Conservation (phyloP, 1,140 invertebrate genomes). For the Camponotus pennsylvanicus region DNA sequence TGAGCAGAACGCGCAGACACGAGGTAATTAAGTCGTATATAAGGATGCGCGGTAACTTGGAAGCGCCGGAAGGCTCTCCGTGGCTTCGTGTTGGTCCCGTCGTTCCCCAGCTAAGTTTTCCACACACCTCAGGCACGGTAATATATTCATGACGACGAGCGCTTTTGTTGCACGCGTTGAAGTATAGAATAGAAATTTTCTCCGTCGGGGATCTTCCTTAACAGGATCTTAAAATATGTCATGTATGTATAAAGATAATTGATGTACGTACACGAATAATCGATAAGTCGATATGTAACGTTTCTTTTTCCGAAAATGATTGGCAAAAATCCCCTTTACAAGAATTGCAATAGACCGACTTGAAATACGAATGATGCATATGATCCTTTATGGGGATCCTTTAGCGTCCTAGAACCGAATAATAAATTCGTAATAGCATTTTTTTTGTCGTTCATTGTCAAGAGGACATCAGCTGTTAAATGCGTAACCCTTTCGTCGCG, state of each 20-base stretch:
- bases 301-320: not conserved
- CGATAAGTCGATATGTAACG: not conserved
- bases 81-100: not conserved
- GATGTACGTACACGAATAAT: slow-evolving; percentile 1
- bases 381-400: not conserved
- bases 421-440: slow-evolving; percentile 61
- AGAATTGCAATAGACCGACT: not conserved
- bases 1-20: slow-evolving; percentile 20
- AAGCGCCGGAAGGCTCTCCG: slow-evolving; percentile 40
- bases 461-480: slow-evolving; percentile 80
- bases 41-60: slow-evolving; percentile 58
- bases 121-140: slow-evolving; percentile 39
- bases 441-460: slow-evolving; percentile 56
- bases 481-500: slow-evolving; percentile 78
- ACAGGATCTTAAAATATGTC: slow-evolving; percentile 43
- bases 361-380: not conserved
- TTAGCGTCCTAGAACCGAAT: slow-evolving; percentile 20
- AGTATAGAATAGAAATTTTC: slow-evolving; percentile 50
- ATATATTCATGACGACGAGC: slow-evolving; percentile 60
- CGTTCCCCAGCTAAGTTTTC: slow-evolving; percentile 32
- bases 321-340: not conserved
- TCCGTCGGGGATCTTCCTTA: slow-evolving; percentile 53
- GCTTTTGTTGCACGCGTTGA: slow-evolving; percentile 57
- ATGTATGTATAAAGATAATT: not conserved
- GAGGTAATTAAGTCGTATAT: slow-evolving; percentile 69